Evolutionary conservation across 1,140 invertebrate species (phyloP).

Genomic region (Bombus balteatus): DNA sequence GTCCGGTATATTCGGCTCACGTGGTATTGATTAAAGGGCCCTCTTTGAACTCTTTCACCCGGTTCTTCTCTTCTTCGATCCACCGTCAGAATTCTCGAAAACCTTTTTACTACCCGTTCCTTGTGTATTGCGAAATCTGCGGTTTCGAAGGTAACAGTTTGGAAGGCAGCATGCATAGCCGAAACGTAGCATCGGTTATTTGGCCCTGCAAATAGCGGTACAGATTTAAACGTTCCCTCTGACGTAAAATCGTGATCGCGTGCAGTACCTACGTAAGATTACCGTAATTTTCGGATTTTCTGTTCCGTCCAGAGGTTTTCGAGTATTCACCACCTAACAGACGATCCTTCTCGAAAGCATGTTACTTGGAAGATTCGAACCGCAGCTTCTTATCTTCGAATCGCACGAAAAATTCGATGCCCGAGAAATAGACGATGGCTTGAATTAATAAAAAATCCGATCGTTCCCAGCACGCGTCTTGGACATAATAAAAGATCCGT

Average conservation of each 20-base stretch:
- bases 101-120: not conserved
- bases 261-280: not conserved
- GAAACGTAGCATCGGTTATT: not conserved
- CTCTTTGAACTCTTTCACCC: constrained; percentile 22
- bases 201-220: constrained; percentile 13
- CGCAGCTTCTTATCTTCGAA: not conserved
- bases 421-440: no score
- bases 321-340: not conserved
- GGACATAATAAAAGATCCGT: constrained; percentile 10
- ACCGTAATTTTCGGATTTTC: constrained; percentile 27
- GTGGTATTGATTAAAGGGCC: constrained; percentile 42
- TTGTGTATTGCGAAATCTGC: constrained; percentile 7
- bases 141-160: constrained; percentile 28
- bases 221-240: constrained; percentile 22
- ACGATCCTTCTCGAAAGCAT: not conserved
- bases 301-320: not conserved
- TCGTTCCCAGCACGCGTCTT: not conserved
- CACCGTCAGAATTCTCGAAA: not conserved
- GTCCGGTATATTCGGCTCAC: constrained; percentile 6
- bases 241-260: constrained; percentile 24
- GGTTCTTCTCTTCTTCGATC: not conserved
- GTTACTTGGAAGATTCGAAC: no score
- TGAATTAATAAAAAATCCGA: constrained; percentile 20
- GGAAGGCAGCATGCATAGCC: constrained; percentile 3
- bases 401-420: not conserved